Percentiles rank a stretch among this genome's conserved stretches.
phyloP scores from a whole-genome alignment of 2,888 invertebrate species.

The Proisotoma minuta region DNA sequence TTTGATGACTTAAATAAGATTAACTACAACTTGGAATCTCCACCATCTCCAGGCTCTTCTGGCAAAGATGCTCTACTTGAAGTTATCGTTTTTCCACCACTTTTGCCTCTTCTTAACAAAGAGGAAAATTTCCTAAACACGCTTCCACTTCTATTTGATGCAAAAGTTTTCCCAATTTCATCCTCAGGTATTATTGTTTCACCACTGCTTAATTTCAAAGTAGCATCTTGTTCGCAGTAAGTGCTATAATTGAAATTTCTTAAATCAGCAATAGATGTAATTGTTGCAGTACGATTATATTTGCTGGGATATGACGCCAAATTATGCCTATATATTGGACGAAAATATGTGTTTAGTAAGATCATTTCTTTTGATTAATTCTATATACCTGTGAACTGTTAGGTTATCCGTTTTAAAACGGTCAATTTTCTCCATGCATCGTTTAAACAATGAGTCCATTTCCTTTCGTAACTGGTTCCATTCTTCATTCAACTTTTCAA shows the following conservation, averaged over 20 bases:
- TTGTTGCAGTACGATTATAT: no score
- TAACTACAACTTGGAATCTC: no score
- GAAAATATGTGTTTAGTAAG: no score
- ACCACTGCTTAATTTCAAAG: no score
- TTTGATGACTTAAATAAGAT: no score
- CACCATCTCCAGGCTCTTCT: no score
- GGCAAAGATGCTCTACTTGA: slow-evolving; percentile 19
- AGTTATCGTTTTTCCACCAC: slow-evolving; percentile 15
- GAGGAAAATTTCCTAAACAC: slow-evolving; percentile 23
- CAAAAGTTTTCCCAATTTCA: slow-evolving; percentile 14
- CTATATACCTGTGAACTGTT: neutral
- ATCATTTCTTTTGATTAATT: neutral
- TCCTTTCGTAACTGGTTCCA: slow-evolving; percentile 22
- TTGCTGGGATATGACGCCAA: no score
- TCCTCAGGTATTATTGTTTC: no score
- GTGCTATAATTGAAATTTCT: neutral
- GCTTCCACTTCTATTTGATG: slow-evolving; percentile 13
- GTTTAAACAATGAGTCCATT: neutral
- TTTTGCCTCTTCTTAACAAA: slow-evolving; percentile 23
- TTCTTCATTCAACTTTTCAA: slow-evolving; percentile 29
- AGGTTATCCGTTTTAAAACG: neutral
- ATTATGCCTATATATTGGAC: no score
- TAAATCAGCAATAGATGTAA: no score
- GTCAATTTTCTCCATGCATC: neutral
- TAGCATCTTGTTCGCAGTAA: no score